Evolutionary conservation across 2,888 invertebrate genomes (phyloP), one percentile per base, ranked within the genome.

Genomic region (Capitulum mitella): DNA sequence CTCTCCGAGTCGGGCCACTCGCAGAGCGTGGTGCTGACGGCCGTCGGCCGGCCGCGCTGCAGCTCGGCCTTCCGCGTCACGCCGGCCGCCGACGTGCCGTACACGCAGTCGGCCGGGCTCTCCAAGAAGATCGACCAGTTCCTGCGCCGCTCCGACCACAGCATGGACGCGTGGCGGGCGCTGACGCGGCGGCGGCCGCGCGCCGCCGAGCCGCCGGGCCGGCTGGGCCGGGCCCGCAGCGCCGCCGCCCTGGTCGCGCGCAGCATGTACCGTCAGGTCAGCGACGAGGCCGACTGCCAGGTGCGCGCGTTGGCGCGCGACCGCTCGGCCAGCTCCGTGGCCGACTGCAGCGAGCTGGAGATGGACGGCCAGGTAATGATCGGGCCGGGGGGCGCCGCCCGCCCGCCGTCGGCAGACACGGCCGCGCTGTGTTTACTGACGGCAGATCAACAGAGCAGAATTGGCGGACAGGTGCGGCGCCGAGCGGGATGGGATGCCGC

Each of bases 131-230:
- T 95, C 78, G 90, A 92, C 79, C 91, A 91, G 84, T 95, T 95
- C 83, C 87, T 95, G 51, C 90, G 90, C 83, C 89, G 92, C 81
- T 94, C 94, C 5, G 94, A 95, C 86, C 94, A 94, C 85, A 91
- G 94, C 0, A 93, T 93, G 90, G 93, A 94, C 83, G 93, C 94
- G 84, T 95, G 94, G 94, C 88, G 90, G 79, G 88, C 83, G 61
- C 83, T 92, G 78, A 92, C 80, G 37, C 74, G 78, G 77, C 77
- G 79, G 26, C 79, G 81, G n/a, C 26, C 48, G n/a, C 54, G 40
- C 34, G 78, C 77, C 70, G 75, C 74, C 58, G 77, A 70, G 22
- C 54, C 40, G 26, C 70, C 70, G 70, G 26, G 22, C 40, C 70
- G 70, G 70, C 70, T 70, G 26, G 70, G 70, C 22, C 70, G 40